Evolutionary conservation across 2,797 vertebrate genomes (phyloP).

Genomic region (Numenius phaeopus): DNA sequence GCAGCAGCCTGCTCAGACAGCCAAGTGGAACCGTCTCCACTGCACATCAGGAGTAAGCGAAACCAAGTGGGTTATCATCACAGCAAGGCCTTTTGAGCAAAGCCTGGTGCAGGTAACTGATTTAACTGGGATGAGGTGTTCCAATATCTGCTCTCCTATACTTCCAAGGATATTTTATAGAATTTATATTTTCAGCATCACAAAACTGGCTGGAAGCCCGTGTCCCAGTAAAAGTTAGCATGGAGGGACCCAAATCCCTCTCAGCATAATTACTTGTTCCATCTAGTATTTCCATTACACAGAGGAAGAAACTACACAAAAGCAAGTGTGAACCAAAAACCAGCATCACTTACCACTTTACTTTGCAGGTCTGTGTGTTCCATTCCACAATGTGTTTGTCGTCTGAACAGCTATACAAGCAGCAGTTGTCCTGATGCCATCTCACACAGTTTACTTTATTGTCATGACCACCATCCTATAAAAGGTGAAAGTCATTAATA

Average conservation of each 20-base stretch:
- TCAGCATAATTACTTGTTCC: background rate
- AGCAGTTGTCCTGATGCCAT: constrained; percentile 92
- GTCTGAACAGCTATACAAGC: constrained; percentile 96
- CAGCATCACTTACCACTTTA: constrained; percentile 86
- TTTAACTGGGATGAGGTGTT: background rate
- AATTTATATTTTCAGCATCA: background rate
- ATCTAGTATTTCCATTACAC: background rate
- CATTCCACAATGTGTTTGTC: constrained; percentile 96
- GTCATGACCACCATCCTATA: constrained; percentile 91
- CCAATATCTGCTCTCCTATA: background rate
- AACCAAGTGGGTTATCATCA: constrained; percentile 76
- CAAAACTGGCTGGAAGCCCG: background rate
- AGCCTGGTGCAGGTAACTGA: background rate
- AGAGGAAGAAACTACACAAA: background rate
- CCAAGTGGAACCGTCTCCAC: constrained; percentile 74
- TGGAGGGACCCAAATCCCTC: background rate
- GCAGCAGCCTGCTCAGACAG: constrained; percentile 72
- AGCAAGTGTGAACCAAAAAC: accelerated
- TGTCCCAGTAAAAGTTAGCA: background rate
- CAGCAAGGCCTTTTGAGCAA: constrained; percentile 18
- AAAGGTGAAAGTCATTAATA: background rate
- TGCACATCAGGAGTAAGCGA: constrained; percentile 69
- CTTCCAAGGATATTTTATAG: background rate
- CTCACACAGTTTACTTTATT: constrained; percentile 91
- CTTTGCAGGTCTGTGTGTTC: constrained; percentile 93